Conservation (phyloP, 2,113 vertebrate species). For the Puntigrus tetrazona region DNA sequence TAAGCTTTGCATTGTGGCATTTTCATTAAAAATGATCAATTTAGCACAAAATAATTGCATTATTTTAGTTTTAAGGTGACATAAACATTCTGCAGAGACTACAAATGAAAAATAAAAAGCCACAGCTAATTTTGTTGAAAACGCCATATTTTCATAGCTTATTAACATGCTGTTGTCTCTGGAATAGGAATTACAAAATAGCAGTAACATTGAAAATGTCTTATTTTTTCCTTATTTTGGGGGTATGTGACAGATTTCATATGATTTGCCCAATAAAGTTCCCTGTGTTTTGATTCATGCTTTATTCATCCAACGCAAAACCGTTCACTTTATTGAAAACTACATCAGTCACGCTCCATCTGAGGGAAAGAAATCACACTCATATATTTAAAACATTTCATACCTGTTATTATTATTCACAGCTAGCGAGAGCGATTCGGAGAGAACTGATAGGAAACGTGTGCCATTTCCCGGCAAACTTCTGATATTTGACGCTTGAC, state of each 20-base stretch:
- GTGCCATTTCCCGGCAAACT: slow-evolving; percentile 66
- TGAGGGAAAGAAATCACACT: not conserved
- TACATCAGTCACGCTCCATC: not conserved
- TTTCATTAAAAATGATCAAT: not conserved
- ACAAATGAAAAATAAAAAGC: not conserved
- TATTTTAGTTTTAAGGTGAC: not conserved
- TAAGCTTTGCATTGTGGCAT: not conserved
- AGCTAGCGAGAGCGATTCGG: not conserved
- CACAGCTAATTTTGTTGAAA: not conserved
- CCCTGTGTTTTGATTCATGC: not conserved
- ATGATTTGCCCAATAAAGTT: not conserved
- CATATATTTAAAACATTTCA: not conserved
- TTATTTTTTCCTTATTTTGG: not conserved
- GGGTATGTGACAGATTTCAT: not conserved
- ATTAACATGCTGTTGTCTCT: not conserved
- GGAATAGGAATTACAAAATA: not conserved
- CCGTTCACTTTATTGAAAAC: not conserved
- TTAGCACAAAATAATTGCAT: not conserved
- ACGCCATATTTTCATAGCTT: not conserved
- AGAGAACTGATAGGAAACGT: not conserved
- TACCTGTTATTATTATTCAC: slow-evolving; percentile 19
- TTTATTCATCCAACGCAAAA: not conserved
- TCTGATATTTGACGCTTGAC: slow-evolving; percentile 75
- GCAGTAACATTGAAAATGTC: not conserved
- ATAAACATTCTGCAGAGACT: not conserved